Evolutionary conservation across 2,113 vertebrate species (phyloP), one percentile per base, ranked within the genome.

Genomic region (Ictalurus punctatus): DNA sequence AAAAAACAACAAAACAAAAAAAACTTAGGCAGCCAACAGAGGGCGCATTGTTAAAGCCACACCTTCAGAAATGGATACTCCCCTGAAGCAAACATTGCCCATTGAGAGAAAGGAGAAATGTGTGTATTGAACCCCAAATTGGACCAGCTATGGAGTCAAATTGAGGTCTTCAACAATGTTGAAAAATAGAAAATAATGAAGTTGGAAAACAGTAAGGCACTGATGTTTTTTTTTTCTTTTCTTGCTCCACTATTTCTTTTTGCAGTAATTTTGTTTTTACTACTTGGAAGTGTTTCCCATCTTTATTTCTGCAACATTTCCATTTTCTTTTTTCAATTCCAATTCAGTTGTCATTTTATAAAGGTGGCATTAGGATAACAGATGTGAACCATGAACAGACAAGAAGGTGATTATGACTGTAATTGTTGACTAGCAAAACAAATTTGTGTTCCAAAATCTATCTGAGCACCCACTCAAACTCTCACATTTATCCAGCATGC

Each of bases 401-500:
- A 56, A 56, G 14, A 56, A 56, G 14, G 23, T 7, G 13, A 79
- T 52, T 27, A 54, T 54, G 21, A 97, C 97, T 97, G 97, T 96
- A 96, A 95, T 96, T 95, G 95, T 95, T 96, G 95, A 96, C 97
- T 95, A 97, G 96, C 96, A 97, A 96, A 95, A 97, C 94, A 96
- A 93, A 96, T 96, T 95, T 96, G 97, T 97, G 96, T 96, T 96
- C 96, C 96, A 96, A 96, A 96, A 97, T 97, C 94, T 97, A 96
- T 96, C 94, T 1, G 13, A 71, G 30, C 67, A n/a, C 27, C 13
- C 27, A 13, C 65, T 67, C 65, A 91, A 94, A 96, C 94, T 96
- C 95, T 95, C 93, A 94, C 95, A 96, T 95, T 96, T 96, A 95
- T 95, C 95, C 97, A 95, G 96, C 93, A 96, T 96, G 96, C 96